These are phyloP conservation scores for Melanargia galathea DNA, from an alignment of 2,888 invertebrate genomes.

Conservation along the genomic window DNA sequence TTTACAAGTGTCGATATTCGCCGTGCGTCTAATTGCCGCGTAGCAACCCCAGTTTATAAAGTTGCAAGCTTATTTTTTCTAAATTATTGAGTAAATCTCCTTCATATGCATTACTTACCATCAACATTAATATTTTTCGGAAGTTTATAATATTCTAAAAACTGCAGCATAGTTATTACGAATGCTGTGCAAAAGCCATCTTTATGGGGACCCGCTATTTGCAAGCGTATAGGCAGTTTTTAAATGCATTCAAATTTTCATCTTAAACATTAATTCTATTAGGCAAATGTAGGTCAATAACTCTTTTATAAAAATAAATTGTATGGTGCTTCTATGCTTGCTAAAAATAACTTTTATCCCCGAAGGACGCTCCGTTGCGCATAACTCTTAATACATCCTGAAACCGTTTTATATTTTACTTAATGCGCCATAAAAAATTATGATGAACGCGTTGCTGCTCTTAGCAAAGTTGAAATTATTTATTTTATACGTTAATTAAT, in stretches of 20 bases:
- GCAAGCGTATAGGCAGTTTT: background rate
- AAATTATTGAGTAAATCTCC: too few species aligned
- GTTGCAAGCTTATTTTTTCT: too few species aligned
- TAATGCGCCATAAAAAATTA: conserved; percentile 12
- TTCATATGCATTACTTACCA: too few species aligned
- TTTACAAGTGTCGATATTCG: too few species aligned
- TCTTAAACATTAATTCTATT: background rate
- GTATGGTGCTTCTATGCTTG: background rate
- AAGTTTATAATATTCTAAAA: too few species aligned
- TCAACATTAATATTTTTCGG: too few species aligned
- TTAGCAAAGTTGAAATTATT: conserved; percentile 15
- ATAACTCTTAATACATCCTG: conserved; percentile 10
- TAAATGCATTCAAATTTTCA: background rate
- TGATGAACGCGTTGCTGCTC: conserved; percentile 10
- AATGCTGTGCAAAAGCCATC: too few species aligned
- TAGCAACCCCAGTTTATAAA: too few species aligned
- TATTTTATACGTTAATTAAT: conserved; percentile 15
- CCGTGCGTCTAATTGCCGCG: too few species aligned
- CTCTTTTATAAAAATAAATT: background rate
- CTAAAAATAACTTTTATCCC: conserved; percentile 11
- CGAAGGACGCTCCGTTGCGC: conserved; percentile 11
- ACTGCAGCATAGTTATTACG: too few species aligned
- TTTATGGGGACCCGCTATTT: too few species aligned
- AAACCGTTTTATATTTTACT: conserved; percentile 17
- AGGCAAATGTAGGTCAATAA: background rate